Evolutionary conservation across 2,888 invertebrate genomes (phyloP).

Genomic region (Entomobrya multifasciata): DNA sequence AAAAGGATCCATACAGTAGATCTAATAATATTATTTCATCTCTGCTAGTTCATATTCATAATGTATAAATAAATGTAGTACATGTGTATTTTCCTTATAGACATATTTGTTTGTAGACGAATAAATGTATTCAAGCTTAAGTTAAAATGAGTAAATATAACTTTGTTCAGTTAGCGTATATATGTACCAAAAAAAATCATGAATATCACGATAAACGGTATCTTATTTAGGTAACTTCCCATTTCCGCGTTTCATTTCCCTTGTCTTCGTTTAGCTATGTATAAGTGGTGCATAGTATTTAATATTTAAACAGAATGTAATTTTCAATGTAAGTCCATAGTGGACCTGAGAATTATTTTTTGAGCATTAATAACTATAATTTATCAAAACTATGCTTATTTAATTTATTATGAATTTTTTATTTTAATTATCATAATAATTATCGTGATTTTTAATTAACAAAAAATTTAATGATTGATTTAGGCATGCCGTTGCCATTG

Average conservation of each 20-base stretch:
- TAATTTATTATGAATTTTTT: no score
- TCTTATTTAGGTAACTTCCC: constrained; percentile 37
- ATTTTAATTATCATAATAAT: no score
- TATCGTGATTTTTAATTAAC: no score
- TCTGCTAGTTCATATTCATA: constrained; percentile 20
- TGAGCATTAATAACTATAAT: no score
- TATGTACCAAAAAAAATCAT: no score
- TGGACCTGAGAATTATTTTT: no score
- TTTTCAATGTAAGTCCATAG: no score
- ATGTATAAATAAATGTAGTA: neutral
- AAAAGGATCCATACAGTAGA: constrained; percentile 20
- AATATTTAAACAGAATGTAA: no score
- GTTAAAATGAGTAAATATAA: constrained; percentile 36
- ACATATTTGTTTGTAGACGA: no score
- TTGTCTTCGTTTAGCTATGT: neutral
- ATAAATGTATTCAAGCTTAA: neutral
- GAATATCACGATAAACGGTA: neutral
- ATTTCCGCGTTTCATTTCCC: neutral
- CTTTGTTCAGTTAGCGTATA: neutral
- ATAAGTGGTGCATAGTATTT: neutral
- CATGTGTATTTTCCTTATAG: neutral
- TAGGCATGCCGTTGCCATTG: no score
- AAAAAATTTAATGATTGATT: no score
- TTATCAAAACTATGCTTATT: no score
- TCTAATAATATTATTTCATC: constrained; percentile 37